A percentile compares a stretch with the other conserved stretches of the same genome.
Evolutionary conservation across 2,113 vertebrate species (phyloP).

Genomic region (Potamarius usumacintae): DNA sequence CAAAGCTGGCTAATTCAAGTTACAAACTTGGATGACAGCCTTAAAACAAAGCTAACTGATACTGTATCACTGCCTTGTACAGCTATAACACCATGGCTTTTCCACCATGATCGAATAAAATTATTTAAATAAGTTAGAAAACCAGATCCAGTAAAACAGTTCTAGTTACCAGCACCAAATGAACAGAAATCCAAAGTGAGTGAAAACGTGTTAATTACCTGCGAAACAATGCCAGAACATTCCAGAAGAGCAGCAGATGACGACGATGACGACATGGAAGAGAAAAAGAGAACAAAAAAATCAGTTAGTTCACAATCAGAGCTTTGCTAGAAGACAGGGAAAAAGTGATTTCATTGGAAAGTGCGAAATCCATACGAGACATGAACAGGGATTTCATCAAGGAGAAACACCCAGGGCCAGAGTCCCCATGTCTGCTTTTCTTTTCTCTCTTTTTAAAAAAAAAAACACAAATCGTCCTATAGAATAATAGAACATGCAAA

Average conservation of each 20-base stretch:
- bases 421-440: background rate
- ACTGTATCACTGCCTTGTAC: background rate
- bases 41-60: background rate
- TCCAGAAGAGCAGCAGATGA: slow-evolving; percentile 16
- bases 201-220: slow-evolving; percentile 60
- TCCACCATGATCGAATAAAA: background rate
- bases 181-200: background rate
- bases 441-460: too few relatives aligned
- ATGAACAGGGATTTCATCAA: background rate
- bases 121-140: background rate
- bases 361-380: background rate
- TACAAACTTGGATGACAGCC: too few relatives aligned
- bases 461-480: background rate
- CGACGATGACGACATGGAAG: slow-evolving; percentile 64
- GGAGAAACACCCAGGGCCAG: background rate
- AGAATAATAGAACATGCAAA: background rate
- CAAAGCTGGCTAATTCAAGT: background rate
- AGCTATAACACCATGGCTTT: background rate
- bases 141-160: background rate
- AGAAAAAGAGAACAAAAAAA: slow-evolving; percentile 44
- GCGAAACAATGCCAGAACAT: slow-evolving; percentile 15
- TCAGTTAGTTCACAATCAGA: slow-evolving; percentile 4
- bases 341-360: slow-evolving; percentile 35
- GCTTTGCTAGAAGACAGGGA: background rate
- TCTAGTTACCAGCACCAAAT: background rate